These are phyloP conservation scores for silkworm (Bombyx mori) DNA, from an alignment of 1,140 invertebrate genomes.

Conservation along the genomic window ASM3026992v2 NC_085110.1:12320501-12321000, in stretches of 20 bases:
- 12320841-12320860: no score
- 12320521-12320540: conserved; percentile 72
- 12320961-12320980: conserved; percentile 27
- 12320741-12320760: conserved; percentile 26
- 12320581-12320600: conserved; percentile 71
- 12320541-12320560: conserved; percentile 73
- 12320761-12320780: conserved; percentile 28
- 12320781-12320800: conserved; percentile 34
- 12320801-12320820: no score
- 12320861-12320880: neutral
- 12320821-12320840: no score
- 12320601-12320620: conserved; percentile 69
- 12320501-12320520: conserved; percentile 70
- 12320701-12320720: conserved; percentile 40
- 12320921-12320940: conserved; percentile 3
- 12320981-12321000: conserved; percentile 48
- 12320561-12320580: conserved; percentile 63
- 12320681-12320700: conserved; percentile 71
- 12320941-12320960: conserved; percentile 21
- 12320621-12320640: conserved; percentile 65
- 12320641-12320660: conserved; percentile 68
- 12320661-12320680: conserved; percentile 60
- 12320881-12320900: neutral
- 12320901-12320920: conserved; percentile 1
- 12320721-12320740: conserved; percentile 46